Base-by-base conservation (phyloP, 2,113 vertebrate species). In the Anseranas semipalmata region DNA sequence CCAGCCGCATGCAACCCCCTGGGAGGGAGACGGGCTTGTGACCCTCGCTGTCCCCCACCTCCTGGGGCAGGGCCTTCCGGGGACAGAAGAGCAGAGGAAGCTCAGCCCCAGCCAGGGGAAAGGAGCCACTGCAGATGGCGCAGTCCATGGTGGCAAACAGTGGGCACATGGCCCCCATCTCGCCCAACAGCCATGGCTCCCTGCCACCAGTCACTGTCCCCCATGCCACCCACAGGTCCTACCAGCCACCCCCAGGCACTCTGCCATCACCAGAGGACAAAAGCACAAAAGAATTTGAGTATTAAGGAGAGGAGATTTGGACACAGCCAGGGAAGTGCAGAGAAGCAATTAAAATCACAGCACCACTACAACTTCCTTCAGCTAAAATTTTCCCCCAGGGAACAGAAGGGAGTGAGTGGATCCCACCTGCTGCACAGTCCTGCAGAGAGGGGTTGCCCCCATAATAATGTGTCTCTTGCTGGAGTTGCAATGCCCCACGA, bases 401-500 rank as follows among this genome's bases (percentile, higher is more conserved):
- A 89, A 74, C 8, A 52, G 52, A 55, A 8, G 25, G 0, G 0
- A 80, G 1, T 1, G 0, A 78, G 45, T 33, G 16, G 25, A 35
- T 65, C 35, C 35, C 10, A 4, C 24, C 21, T 16, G 7, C 13
- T 68, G 17, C 12, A 8, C 17, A 50, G 28, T 53, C 50, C 45
- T 56, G 55, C n/a, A n/a, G n/a, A n/a, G n/a, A n/a, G n/a, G n/a
- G 14, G 58, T 60, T 21, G 24, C 8, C 46, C 52, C 9, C 0
- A 1, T 21, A 58, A 71, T 17, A n/a, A 24, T 0, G 1, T 17
- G 3, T 28, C 5, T 71, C n/a, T 50, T 59, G 11, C 5, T 3
- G 3, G 28, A 77, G 52, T 22, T 33, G 70, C 59, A 59, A 41
- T 39, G 37, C 20, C 21, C 32, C 6, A 0, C 0, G 0, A 11